Conservation (phyloP, 2,797 vertebrate genomes). For the Threskiornis aethiopicus region DNA sequence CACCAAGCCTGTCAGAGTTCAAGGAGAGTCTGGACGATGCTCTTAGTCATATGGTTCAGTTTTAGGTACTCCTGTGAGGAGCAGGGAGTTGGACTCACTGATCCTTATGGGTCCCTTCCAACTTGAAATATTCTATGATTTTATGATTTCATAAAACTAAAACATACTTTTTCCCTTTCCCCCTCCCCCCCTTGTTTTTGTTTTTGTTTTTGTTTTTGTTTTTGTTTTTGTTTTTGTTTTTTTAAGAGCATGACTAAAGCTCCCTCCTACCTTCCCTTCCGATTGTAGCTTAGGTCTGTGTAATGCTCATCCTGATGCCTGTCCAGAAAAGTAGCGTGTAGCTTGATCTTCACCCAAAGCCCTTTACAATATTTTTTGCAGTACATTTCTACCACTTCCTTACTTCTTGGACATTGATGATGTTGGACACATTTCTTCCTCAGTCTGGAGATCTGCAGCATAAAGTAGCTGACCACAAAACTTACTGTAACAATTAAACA, state of each 20-base stretch:
- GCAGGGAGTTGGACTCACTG: not conserved
- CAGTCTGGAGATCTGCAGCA: not conserved
- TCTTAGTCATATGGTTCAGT: not conserved
- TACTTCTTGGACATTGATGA: not conserved
- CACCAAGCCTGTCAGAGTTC: not conserved
- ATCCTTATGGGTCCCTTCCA: not conserved
- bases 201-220: no score
- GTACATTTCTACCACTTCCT: not conserved
- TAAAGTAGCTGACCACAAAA: constrained; percentile 12
- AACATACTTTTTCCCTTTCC: rapidly evolving
- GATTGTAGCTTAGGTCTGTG: not conserved
- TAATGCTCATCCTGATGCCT: not conserved
- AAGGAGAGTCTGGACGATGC: not conserved
- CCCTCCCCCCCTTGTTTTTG: rapidly evolving
- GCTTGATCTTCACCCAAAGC: not conserved
- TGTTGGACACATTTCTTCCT: not conserved
- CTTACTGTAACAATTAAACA: not conserved
- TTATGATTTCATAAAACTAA: not conserved
- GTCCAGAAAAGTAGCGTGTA: not conserved
- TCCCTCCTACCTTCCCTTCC: not conserved
- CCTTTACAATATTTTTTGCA: not conserved
- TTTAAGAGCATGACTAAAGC: not conserved
- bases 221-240: no score
- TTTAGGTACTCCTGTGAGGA: not conserved
- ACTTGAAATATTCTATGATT: not conserved